Evolutionary conservation across 2,888 invertebrate species (phyloP).

Genomic region (Tinea semifulvella): DNA sequence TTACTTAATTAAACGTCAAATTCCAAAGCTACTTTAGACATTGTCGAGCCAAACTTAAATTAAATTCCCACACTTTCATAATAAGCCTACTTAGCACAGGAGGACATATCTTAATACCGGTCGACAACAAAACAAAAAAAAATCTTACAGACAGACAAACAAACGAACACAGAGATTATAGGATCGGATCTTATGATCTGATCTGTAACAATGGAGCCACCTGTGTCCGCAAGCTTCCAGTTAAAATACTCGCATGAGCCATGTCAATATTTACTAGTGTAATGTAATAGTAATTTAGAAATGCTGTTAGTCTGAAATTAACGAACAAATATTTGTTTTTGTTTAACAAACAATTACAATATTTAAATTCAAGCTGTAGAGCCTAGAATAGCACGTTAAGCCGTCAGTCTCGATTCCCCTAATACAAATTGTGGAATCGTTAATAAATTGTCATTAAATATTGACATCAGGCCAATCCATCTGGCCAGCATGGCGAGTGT

Average conservation of each 20-base stretch:
- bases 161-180: constrained; percentile 27
- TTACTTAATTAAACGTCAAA: neutral
- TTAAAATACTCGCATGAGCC: neutral
- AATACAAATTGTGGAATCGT: too few species aligned
- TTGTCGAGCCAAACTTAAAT: neutral
- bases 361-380: too few species aligned
- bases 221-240: constrained; percentile 20
- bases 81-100: constrained; percentile 9
- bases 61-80: constrained; percentile 8
- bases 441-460: too few species aligned
- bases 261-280: too few species aligned
- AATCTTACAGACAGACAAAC: constrained; percentile 26
- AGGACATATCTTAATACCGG: neutral
- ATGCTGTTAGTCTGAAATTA: too few species aligned
- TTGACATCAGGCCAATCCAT: too few species aligned
- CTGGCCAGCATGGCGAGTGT: too few species aligned
- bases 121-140: constrained; percentile 6
- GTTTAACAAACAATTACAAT: too few species aligned
- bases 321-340: too few species aligned
- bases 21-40: neutral
- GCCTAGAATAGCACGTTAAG: too few species aligned
- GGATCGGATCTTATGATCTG: constrained; percentile 31
- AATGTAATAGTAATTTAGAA: neutral
- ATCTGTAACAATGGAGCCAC: constrained; percentile 32
- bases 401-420: too few species aligned